Conservation (phyloP, 2,888 invertebrate species). For the Omphaloscelis lunosa region DNA sequence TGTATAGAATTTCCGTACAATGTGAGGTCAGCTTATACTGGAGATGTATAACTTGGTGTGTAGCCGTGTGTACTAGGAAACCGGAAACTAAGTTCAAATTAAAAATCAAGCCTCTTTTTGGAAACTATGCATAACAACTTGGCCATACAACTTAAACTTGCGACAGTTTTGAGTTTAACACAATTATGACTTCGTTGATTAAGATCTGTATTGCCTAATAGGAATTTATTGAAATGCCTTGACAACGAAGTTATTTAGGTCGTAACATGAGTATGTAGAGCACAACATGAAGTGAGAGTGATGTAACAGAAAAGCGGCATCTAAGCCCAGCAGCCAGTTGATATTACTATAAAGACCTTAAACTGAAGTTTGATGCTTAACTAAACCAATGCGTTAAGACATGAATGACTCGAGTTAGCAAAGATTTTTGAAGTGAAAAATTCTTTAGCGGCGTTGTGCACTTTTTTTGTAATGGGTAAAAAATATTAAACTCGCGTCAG, state of each 20-base stretch:
- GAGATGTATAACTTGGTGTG: no score
- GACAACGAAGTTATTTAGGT: not conserved
- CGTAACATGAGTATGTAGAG: not conserved
- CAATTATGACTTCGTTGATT: slow-evolving; percentile 12
- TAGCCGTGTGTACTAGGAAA: no score
- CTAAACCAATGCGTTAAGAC: not conserved
- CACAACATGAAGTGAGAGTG: not conserved
- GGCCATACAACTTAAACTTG: not conserved
- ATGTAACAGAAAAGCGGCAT: not conserved
- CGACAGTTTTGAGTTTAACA: not conserved
- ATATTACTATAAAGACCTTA: no score
- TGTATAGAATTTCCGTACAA: no score
- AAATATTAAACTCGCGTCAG: no score
- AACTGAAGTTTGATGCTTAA: not conserved
- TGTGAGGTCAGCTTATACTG: no score
- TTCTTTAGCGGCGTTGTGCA: no score
- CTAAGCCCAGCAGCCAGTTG: not conserved
- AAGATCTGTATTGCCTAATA: no score
- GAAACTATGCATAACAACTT: not conserved
- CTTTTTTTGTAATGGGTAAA: no score
- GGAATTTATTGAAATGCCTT: slow-evolving; percentile 1
- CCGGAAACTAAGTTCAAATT: not conserved
- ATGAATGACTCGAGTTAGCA: not conserved
- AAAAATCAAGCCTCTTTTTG: not conserved
- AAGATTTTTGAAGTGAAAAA: no score